A percentile compares a stretch with the other conserved stretches of the same genome.
Conservation (phyloP, 1,140 invertebrate genomes). For the Drosophila nigromelanica region DNA sequence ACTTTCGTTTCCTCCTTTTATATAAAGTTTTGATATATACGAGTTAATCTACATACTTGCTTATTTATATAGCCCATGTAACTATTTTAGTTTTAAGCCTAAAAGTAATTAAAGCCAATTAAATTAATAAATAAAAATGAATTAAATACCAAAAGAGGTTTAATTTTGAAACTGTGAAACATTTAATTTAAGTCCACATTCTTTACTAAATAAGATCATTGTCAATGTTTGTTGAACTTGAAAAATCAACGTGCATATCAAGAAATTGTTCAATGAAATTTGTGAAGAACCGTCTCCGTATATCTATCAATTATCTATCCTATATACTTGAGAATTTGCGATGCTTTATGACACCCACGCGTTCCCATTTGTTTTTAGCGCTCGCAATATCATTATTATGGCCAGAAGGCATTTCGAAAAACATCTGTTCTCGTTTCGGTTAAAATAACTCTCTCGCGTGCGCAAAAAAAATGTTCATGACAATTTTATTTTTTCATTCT, state of each 20-base stretch:
- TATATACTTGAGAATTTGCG: constrained; percentile 13
- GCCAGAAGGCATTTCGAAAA: constrained; percentile 47
- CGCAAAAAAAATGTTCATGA: constrained; percentile 51
- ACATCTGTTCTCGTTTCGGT: constrained; percentile 54
- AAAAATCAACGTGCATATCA: constrained; percentile 54
- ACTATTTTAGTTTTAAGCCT: too few relatives aligned
- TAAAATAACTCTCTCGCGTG: constrained; percentile 42
- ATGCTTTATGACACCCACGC: constrained; percentile 52
- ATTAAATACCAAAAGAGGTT: not conserved
- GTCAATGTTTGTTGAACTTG: constrained; percentile 66
- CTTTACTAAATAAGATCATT: constrained; percentile 1
- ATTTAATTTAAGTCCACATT: not conserved
- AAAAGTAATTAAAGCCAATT: too few relatives aligned
- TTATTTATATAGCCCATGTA: too few relatives aligned
- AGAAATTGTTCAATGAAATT: constrained; percentile 49
- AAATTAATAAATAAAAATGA: not conserved
- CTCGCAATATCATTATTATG: constrained; percentile 47
- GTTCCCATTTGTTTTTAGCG: constrained; percentile 48
- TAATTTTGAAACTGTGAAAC: not conserved
- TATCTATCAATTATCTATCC: constrained; percentile 21
- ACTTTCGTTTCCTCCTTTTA: too few relatives aligned
- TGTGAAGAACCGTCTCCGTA: not conserved
- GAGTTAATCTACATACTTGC: too few relatives aligned
- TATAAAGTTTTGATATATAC: too few relatives aligned
- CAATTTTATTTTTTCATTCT: constrained; percentile 52